These are phyloP conservation scores for Megaceryle alcyon DNA, from an alignment of 2,797 vertebrate species.

Conservation along the genomic window DNA sequence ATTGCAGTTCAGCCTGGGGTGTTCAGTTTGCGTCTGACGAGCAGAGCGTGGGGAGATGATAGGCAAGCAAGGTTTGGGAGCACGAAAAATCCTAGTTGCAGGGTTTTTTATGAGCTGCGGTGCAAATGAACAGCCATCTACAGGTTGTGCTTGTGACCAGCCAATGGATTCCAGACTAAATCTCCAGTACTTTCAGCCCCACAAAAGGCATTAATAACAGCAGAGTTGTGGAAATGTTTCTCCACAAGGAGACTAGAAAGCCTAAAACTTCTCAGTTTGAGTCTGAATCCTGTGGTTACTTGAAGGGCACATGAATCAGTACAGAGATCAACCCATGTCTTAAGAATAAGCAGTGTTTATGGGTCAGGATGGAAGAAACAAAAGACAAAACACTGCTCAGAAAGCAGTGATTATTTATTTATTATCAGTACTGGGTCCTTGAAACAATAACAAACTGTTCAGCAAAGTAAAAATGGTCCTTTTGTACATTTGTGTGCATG, in stretches of 20 bases:
- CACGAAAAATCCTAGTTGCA: neutral
- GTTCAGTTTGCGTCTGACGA: neutral
- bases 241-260: neutral
- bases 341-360: neutral
- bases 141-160: fast-evolving
- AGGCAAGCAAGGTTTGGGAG: neutral
- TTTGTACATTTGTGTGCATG: neutral
- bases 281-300: neutral
- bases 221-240: neutral
- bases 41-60: fast-evolving
- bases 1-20: neutral
- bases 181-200: neutral
- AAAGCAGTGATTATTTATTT: conserved; percentile 48
- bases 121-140: neutral
- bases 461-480: conserved; percentile 24
- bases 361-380: neutral
- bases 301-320: neutral
- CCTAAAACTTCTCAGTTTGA: neutral
- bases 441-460: conserved; percentile 45
- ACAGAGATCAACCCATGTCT: neutral
- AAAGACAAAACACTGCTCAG: neutral
- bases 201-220: neutral
- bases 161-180: neutral
- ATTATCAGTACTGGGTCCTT: conserved; percentile 27
- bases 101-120: neutral